phyloP scores from a whole-genome alignment of 1,140 invertebrate genomes.

The Heliothis virescens region DNA sequence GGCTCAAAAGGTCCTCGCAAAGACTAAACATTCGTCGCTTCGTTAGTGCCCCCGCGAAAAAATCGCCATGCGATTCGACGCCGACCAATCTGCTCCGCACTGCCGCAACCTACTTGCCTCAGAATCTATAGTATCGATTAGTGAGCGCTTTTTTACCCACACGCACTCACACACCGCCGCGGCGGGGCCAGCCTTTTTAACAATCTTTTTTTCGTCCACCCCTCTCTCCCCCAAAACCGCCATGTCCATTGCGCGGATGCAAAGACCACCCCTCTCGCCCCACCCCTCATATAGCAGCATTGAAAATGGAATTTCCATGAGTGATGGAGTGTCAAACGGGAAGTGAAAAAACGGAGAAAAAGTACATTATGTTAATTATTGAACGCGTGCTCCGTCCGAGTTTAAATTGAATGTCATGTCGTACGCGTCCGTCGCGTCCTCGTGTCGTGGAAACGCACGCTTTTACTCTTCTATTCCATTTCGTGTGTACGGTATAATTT shows the following conservation, averaged over 20 bases:
- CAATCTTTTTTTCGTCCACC: slow-evolving; percentile 85
- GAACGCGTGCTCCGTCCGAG: slow-evolving; percentile 76
- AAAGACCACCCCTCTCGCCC: slow-evolving; percentile 79
- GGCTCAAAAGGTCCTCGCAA: slow-evolving; percentile 78
- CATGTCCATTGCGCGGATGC: slow-evolving; percentile 84
- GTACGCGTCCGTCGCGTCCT: slow-evolving; percentile 51
- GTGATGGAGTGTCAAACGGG: slow-evolving; percentile 86
- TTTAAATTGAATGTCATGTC: slow-evolving; percentile 84
- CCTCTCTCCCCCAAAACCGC: slow-evolving; percentile 78
- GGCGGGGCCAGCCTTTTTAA: slow-evolving; percentile 83
- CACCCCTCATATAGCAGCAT: slow-evolving; percentile 81
- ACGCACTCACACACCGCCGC: slow-evolving; percentile 82
- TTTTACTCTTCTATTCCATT: slow-evolving; percentile 55
- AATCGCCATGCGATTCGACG: slow-evolving; percentile 63
- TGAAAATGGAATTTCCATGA: slow-evolving; percentile 86
- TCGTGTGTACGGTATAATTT: slow-evolving; percentile 49
- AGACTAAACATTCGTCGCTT: slow-evolving; percentile 82
- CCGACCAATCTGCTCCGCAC: slow-evolving; percentile 73
- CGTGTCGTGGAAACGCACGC: slow-evolving; percentile 57
- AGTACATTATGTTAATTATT: slow-evolving; percentile 86
- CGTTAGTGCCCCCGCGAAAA: slow-evolving; percentile 77
- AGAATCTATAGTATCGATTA: slow-evolving; percentile 86
- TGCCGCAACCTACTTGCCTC: slow-evolving; percentile 82
- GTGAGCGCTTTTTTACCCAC: slow-evolving; percentile 81
- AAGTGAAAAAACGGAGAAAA: slow-evolving; percentile 85